Percentiles rank a stretch among this genome's conserved stretches.
These are phyloP conservation scores for Lasioglossum baleicum DNA, from an alignment of 1,140 invertebrate species.

Conservation along the genomic window DNA sequence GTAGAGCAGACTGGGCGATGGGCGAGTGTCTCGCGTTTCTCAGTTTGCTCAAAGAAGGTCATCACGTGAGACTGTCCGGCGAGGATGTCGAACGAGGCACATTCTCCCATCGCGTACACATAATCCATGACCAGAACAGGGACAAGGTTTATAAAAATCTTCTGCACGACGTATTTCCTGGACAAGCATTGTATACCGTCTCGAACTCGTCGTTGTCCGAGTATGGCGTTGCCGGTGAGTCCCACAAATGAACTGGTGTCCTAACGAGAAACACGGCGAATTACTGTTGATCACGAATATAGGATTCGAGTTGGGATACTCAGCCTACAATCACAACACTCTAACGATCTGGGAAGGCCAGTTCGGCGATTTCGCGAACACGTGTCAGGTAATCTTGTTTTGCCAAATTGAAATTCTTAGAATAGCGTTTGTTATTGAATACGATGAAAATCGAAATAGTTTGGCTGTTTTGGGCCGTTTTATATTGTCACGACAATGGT, in stretches of 20 bases:
- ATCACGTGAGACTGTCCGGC: constrained; percentile 86
- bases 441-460: not conserved
- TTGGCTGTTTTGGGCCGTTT: not conserved
- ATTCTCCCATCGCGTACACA: constrained; percentile 89
- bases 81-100: constrained; percentile 94
- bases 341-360: constrained; percentile 94
- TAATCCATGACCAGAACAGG: constrained; percentile 89
- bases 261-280: constrained; percentile 1
- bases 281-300: not conserved
- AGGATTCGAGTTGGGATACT: constrained; percentile 93
- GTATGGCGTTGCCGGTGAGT: constrained; percentile 84
- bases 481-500: not conserved
- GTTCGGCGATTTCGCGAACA: constrained; percentile 95
- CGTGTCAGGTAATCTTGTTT: constrained; percentile 78
- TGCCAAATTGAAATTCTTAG: not conserved
- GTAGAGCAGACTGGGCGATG: constrained; percentile 90
- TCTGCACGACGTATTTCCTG: constrained; percentile 85
- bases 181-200: constrained; percentile 88
- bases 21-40: constrained; percentile 92
- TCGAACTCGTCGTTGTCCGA: constrained; percentile 91
- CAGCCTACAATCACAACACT: constrained; percentile 89
- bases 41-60: constrained; percentile 84
- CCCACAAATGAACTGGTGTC: not conserved
- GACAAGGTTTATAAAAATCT: constrained; percentile 84
- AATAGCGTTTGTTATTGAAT: no score